Conservation (phyloP, 2,797 vertebrate genomes). For the Steatocranus sp. region DNA sequence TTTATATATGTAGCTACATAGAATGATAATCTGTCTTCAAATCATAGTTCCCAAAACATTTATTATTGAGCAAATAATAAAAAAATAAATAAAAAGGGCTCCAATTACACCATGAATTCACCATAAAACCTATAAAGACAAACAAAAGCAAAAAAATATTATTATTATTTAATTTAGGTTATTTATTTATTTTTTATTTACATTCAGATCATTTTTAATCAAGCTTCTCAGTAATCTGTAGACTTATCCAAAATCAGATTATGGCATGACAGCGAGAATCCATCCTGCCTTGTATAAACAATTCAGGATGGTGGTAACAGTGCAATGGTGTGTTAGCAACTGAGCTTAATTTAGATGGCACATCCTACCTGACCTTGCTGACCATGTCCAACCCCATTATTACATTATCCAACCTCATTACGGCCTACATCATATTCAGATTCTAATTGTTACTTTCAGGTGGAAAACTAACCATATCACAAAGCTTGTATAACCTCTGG, state of each 20-base stretch:
- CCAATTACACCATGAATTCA: not conserved
- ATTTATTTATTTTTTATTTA: not conserved
- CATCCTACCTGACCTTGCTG: not conserved
- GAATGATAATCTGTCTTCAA: not conserved
- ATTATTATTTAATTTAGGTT: not conserved
- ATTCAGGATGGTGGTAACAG: not conserved
- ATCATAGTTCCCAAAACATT: not conserved
- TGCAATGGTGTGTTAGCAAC: not conserved
- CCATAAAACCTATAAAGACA: not conserved
- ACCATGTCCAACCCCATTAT: not conserved
- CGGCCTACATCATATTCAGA: not conserved
- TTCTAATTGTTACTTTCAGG: not conserved
- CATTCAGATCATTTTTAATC: not conserved
- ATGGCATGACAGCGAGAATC: not conserved
- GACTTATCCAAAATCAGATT: not conserved
- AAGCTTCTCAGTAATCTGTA: not conserved
- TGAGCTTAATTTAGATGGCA: not conserved
- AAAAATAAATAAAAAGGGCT: accelerated
- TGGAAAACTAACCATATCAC: not conserved
- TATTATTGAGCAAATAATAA: not conserved
- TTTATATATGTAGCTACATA: not conserved
- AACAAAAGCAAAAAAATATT: not conserved
- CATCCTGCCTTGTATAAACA: not conserved
- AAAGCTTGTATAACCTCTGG: not conserved
- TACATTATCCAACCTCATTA: not conserved